Percentiles rank a stretch among this genome's conserved stretches.
Evolutionary conservation across 2,797 vertebrate species (phyloP).

Genomic region (Clamator glandarius): DNA sequence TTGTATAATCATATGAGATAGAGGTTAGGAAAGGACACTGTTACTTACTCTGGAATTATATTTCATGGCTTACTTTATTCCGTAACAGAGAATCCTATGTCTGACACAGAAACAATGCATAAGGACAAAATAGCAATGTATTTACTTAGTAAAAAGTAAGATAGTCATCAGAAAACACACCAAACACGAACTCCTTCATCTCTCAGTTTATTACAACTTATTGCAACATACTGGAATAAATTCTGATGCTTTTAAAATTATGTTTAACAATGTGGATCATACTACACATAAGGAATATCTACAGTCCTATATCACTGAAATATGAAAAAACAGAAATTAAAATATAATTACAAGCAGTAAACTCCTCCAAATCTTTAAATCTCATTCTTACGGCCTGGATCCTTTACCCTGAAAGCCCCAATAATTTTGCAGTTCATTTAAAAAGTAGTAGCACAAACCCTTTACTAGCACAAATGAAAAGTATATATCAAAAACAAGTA

Average conservation of each 20-base stretch:
- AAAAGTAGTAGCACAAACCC: neutral
- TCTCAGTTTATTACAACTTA: neutral
- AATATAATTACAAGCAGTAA: neutral
- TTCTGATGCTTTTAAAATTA: neutral
- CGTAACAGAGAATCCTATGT: neutral
- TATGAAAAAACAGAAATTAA: neutral
- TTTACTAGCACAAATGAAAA: neutral
- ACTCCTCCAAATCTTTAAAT: neutral
- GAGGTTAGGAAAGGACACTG: constrained; percentile 27
- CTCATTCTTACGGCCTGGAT: neutral
- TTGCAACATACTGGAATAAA: neutral
- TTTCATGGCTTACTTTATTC: neutral
- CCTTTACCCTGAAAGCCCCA: neutral
- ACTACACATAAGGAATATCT: neutral
- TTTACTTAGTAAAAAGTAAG: neutral
- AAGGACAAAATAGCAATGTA: neutral
- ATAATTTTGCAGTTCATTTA: neutral
- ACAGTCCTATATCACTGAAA: neutral
- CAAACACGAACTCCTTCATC: neutral
- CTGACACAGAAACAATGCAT: neutral
- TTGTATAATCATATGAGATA: constrained; percentile 5
- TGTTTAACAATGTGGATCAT: neutral
- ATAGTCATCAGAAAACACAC: neutral
- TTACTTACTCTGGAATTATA: constrained; percentile 8
- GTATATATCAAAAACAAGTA: neutral